A percentile compares a stretch with the other conserved stretches of the same genome.
Evolutionary conservation across 2,797 vertebrate genomes (phyloP).

Genomic region (Bothrops alternatus): DNA sequence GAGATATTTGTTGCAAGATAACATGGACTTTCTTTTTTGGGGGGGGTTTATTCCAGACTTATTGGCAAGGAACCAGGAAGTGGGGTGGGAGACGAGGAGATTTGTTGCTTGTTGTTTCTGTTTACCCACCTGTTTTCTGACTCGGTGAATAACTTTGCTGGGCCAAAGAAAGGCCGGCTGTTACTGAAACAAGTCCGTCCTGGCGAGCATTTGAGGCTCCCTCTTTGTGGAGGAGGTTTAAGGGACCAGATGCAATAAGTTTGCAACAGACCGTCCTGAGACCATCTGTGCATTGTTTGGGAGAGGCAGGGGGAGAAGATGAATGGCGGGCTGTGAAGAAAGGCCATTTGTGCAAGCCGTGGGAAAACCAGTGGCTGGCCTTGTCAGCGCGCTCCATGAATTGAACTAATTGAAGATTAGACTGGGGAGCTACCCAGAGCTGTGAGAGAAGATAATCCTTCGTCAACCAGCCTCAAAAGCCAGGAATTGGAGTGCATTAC

Average conservation of each 20-base stretch:
- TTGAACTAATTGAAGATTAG: conserved; percentile 87
- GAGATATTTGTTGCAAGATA: neutral
- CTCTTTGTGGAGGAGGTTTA: conserved; percentile 71
- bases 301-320: conserved; percentile 9
- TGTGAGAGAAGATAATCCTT: conserved; percentile 82
- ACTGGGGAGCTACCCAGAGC: conserved; percentile 73
- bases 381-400: conserved; percentile 71
- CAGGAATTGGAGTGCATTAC: conserved; percentile 83
- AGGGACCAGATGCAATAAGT: conserved; percentile 74
- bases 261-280: conserved; percentile 69
- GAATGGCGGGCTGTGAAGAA: conserved; percentile 66
- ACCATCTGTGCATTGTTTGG: conserved; percentile 74
- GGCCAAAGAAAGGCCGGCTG: conserved; percentile 53
- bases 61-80: conserved; percentile 41
- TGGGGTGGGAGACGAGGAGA: conserved; percentile 11
- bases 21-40: neutral
- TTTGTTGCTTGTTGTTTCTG: conserved; percentile 58
- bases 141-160: conserved; percentile 56
- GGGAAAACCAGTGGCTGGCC: conserved; percentile 80
- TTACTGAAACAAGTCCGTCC: conserved; percentile 72
- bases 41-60: neutral
- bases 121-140: conserved; percentile 71
- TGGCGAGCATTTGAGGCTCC: conserved; percentile 66
- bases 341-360: conserved; percentile 77
- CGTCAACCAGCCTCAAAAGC: conserved; percentile 79